phyloP scores from a whole-genome alignment of 2,113 vertebrate genomes.

The Alosa alosa region DNA sequence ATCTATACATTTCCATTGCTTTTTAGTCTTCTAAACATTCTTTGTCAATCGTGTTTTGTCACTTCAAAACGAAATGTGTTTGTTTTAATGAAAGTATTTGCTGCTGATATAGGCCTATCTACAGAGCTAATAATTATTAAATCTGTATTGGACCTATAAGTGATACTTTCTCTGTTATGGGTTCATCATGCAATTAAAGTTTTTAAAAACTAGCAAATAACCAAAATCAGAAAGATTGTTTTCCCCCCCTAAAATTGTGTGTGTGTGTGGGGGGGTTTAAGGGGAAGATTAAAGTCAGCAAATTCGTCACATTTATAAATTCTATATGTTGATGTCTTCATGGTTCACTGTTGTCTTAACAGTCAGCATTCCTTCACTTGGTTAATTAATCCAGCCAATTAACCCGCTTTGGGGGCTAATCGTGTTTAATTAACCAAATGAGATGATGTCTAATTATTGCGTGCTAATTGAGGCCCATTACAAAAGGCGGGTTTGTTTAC shows the following conservation, averaged over 20 bases:
- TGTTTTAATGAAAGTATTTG: too few relatives aligned
- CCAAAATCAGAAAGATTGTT: background rate
- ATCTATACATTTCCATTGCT: background rate
- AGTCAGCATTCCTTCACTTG: background rate
- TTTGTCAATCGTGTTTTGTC: background rate
- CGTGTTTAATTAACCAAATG: slow-evolving; percentile 17
- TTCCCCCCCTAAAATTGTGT: background rate
- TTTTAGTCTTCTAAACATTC: background rate
- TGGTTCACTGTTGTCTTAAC: background rate
- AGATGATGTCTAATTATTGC: slow-evolving; percentile 9
- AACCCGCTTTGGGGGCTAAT: slow-evolving; percentile 2
- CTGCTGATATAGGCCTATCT: too few relatives aligned
- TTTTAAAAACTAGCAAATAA: background rate
- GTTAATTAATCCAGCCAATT: slow-evolving; percentile 6
- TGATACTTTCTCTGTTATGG: background rate
- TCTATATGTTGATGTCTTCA: background rate
- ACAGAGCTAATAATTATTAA: background rate
- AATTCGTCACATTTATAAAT: background rate
- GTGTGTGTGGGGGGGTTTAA: background rate
- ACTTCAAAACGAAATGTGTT: background rate
- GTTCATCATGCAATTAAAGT: background rate
- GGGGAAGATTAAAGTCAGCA: background rate
- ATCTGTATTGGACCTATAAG: background rate
- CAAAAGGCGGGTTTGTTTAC: background rate
- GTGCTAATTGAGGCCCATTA: slow-evolving; percentile 12